Conservation (phyloP, 1,140 invertebrate species). For the Hylaeus anthracinus region DNA sequence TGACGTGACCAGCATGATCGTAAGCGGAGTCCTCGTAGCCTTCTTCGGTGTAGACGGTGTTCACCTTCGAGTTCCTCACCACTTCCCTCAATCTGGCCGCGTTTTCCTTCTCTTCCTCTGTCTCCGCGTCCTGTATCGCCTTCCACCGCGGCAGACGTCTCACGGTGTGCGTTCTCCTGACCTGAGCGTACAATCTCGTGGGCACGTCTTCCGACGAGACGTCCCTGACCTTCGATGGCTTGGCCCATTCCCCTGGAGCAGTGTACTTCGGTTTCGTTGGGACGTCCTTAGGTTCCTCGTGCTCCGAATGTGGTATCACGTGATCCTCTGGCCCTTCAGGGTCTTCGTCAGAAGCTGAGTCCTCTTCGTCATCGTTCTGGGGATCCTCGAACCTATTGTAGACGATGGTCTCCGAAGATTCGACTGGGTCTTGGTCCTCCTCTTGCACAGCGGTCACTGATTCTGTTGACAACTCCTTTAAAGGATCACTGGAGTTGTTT, state of each 20-base stretch:
- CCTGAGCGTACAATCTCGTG: slow-evolving; percentile 85
- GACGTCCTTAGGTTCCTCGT: slow-evolving; percentile 76
- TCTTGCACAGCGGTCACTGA: neutral
- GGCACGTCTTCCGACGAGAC: slow-evolving; percentile 84
- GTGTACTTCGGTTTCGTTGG: slow-evolving; percentile 81
- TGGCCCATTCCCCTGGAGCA: slow-evolving; percentile 80
- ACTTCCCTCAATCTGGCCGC: slow-evolving; percentile 85
- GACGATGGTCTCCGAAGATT: slow-evolving; percentile 39
- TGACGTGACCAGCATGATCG: slow-evolving; percentile 87
- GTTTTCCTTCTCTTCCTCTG: slow-evolving; percentile 83
- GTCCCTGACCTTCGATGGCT: slow-evolving; percentile 72
- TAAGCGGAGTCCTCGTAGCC: slow-evolving; percentile 89
- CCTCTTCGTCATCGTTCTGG: neutral
- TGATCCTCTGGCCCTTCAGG: slow-evolving; percentile 62
- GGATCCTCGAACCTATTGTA: slow-evolving; percentile 25
- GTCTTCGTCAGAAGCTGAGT: slow-evolving; percentile 33
- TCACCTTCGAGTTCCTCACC: slow-evolving; percentile 86
- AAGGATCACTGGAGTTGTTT: no score
- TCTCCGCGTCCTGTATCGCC: slow-evolving; percentile 82
- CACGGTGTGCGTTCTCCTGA: slow-evolving; percentile 83
- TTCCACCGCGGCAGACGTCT: slow-evolving; percentile 83
- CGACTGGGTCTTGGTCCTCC: neutral
- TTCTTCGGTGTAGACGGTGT: slow-evolving; percentile 89
- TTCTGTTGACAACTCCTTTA: no score
- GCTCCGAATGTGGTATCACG: slow-evolving; percentile 75